Base-by-base conservation (phyloP, 2,888 invertebrate genomes). In the Philhelius pedissequus region DNA sequence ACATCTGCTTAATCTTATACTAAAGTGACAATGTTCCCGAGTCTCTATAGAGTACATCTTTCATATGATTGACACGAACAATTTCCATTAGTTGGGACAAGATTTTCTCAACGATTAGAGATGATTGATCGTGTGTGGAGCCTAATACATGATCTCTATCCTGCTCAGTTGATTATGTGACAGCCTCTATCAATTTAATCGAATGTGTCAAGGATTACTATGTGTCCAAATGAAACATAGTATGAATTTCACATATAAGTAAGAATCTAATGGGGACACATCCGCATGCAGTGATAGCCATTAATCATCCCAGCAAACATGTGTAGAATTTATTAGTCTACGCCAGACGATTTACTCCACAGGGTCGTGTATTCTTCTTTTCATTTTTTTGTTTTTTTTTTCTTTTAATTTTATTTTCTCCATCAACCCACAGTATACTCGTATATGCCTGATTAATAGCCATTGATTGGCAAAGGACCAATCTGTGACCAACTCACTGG, bases 241-340 rank as follows among this genome's bases (percentile, higher is more conserved):
- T 68, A 13, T 35, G 22, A 13, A 25, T 54, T 25, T 7, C 70
- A 15, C 15, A 66, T 62, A 15, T 8, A 15, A 15, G 40, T 3
- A 22, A 56, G 25, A 35, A 45, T 43, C 62, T 62, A 62, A 62
- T 62, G 62, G 62, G 62, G 62, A 62, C 43, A 40, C 64, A 64
- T 64, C 64, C 64, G 64, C 48, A 48, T 64, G 64, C 48, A 64
- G 64, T 32, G 25, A n/a, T 45, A 40, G 20, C 32, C 40, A 83
- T 78, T 58, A 69, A 83, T 83, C 69, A 69, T 69, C 40, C 25
- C 32, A 25, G 54, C 64, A 50, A 74, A 69, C 68, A 69, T 78
- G 45, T 69, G 83, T 69, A 43, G 78, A 78, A 83, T 83, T 83
- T 64, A 83, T 83, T 83, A 50, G 50, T 56, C 56, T 38, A 7